phyloP scores from a whole-genome alignment of 2,888 invertebrate species.

The Tridacna gigas region DNA sequence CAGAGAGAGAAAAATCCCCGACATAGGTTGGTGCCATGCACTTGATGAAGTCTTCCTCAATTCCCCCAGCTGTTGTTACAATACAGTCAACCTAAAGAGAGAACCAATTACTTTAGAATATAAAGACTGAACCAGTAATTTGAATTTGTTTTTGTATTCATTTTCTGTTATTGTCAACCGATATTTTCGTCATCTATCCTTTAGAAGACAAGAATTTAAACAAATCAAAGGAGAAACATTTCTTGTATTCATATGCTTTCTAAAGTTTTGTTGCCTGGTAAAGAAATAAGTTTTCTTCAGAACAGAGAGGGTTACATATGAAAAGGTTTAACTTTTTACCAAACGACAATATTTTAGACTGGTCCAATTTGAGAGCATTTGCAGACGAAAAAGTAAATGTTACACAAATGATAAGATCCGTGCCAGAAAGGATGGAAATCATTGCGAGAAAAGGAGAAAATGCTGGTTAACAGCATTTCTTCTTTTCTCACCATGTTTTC shows the following conservation, averaged over 20 bases:
- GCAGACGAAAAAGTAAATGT: too few species aligned
- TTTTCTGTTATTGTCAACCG: too few species aligned
- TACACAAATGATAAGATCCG: neutral
- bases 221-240: too few species aligned
- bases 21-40: slow-evolving; percentile 97
- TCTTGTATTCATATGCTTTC: too few species aligned
- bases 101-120: too few species aligned
- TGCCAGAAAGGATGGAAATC: neutral
- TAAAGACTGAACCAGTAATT: too few species aligned
- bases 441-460: neutral
- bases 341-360: neutral
- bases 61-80: slow-evolving; percentile 98
- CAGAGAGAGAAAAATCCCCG: slow-evolving; percentile 95
- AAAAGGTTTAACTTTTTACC: neutral
- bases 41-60: slow-evolving; percentile 99
- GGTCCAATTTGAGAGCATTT: neutral
- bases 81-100: slow-evolving; percentile 93
- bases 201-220: too few species aligned
- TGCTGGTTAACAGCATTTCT: neutral
- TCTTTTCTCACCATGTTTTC: neutral
- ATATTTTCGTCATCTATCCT: too few species aligned
- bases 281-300: too few species aligned
- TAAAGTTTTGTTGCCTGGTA: too few species aligned
- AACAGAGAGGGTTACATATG: too few species aligned
- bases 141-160: too few species aligned